Evolutionary conservation across 2,888 invertebrate genomes (phyloP), one percentile per base, ranked within the genome.

Genomic region (Bedellia somnulentella): DNA sequence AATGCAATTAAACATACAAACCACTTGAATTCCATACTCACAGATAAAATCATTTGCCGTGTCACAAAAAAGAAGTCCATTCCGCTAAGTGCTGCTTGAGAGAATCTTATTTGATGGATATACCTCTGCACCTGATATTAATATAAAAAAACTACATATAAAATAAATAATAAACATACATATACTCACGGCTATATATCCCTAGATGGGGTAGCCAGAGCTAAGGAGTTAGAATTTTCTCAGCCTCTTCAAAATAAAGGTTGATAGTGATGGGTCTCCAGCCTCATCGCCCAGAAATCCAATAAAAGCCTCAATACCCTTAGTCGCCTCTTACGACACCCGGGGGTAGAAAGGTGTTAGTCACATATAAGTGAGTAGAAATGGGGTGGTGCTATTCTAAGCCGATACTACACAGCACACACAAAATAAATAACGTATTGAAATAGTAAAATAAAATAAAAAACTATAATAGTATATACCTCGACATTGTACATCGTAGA

Each of bases 61-160:
- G 82, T 83, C 1, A 83, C 61, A 32, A 71, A 59, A 42, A 80
- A 83, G 41, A 82, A 78, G 30, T 77, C 75, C 29, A 77, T 73
- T 5, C 84, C 84, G 21, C 80, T 81, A 33, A 85, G 48, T 5
- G 81, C 82, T n/a, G 82, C 68, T 21, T 77, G 79, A 22, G 77
- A 64, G 21, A 76, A 68, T 37, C 76, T 77, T 38, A 83, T 77
- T 61, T 83, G 82, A 29, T 79, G 70, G 30, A 81, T 78, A 33
- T 80, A 75, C 35, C 83, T 66, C 38, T 79, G 78, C 26, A 82
- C 68, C 82, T 82, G 47, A 15, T 54, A 39, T n/a, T n/a, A n/a
- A n/a, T 12, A 5, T 17, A 28, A 5, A 5, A n/a, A 17, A 9
- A 28, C 9, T 17, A 5, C 5, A 4, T n/a, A 5, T 18, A 18